Evolutionary conservation across 2,797 vertebrate genomes (phyloP), one percentile per base, ranked within the genome.

Genomic region (Kryptolebias ocellatus): DNA sequence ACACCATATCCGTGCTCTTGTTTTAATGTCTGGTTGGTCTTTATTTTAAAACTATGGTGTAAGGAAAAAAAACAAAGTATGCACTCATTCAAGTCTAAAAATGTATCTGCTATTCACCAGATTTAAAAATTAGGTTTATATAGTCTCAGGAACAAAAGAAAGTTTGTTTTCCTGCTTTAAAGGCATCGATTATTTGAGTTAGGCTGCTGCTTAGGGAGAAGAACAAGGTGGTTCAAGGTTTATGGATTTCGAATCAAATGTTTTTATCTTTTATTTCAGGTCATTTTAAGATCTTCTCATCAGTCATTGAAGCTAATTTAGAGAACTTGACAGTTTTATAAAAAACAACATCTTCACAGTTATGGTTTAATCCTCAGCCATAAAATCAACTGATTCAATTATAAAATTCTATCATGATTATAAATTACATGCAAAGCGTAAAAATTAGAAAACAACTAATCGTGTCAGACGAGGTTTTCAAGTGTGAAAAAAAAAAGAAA

Each of bases 301-400:
- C 11, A 34, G 6, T 34, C 9, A 34, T 34, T 34, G 9, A 34
- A 34, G 34, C 0, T 34, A 7, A 34, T 34, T 34, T 34, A 1
- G 34, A 10, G 39, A 18, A 39, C 1, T 4, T 10, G 37, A 20
- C 10, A 42, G 34, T 56, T 16, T 18, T 29, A 42, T 5, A 28
- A 8, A 46, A 12, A 12, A 29, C 29, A 16, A 46, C 61, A 60
- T 24, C 53, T 10, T 5, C 15, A 0, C 45, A 37, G 20, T 51
- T 27, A 52, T 45, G 34, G n/a, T 58, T 51, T 11, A 16, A 64
- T 34, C 24, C 29, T 65, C 42, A 49, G 56, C 20, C 17, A 59
- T 20, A 27, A 5, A n/a, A 49, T 12, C 11, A 34, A n/a, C 20
- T 18, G 12, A 31, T 14, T 49, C 4, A 47, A 8, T 47, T 17